These are phyloP conservation scores for Trissolcus brochymenae DNA, from an alignment of 2,888 invertebrate genomes.

Conservation along the genomic window DNA sequence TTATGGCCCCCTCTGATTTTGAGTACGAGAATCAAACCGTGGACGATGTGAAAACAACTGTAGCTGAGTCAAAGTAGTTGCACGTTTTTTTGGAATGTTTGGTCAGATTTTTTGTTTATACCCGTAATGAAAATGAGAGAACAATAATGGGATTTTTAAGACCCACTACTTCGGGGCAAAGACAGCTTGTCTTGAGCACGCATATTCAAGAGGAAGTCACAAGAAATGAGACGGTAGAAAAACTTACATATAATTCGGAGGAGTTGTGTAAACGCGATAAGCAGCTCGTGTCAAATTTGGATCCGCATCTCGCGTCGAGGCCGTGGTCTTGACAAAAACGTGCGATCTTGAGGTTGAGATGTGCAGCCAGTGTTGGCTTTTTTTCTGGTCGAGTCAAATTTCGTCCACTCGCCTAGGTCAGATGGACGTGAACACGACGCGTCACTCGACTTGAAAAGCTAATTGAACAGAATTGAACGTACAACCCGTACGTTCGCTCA, in stretches of 20 bases:
- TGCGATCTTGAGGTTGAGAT: not conserved
- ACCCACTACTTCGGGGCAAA: not conserved
- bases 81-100: not conserved
- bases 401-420: not conserved
- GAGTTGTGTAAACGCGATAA: conserved; percentile 1
- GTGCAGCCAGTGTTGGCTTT: conserved; percentile 12
- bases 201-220: not conserved
- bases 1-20: too few relatives aligned
- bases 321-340: not conserved
- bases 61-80: not conserved
- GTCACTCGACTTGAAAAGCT: not conserved
- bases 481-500: conserved; percentile 11
- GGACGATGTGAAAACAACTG: too few relatives aligned
- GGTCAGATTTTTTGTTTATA: too few relatives aligned
- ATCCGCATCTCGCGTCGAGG: conserved; percentile 12
- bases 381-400: conserved; percentile 4
- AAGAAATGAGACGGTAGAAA: not conserved
- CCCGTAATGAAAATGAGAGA: not conserved
- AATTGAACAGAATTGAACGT: conserved; percentile 4
- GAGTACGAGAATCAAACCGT: too few relatives aligned
- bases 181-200: not conserved
- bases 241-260: conserved; percentile 25
- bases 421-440: conserved; percentile 1
- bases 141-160: not conserved
- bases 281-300: conserved; percentile 30